These are phyloP conservation scores for Polietes domitor DNA, from an alignment of 2,888 invertebrate species.

Conservation along the genomic window DNA sequence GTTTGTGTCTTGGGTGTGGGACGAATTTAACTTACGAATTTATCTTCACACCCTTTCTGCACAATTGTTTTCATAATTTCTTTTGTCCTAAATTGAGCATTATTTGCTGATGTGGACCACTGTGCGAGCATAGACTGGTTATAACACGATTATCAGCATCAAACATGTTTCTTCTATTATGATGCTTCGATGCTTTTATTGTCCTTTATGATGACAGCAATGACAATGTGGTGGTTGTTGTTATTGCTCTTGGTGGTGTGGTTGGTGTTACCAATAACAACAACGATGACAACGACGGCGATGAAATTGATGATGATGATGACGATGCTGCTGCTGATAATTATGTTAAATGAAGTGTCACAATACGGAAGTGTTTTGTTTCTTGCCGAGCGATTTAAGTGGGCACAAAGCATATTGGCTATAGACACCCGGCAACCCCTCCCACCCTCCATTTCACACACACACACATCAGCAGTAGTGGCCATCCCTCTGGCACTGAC, in stretches of 20 bases:
- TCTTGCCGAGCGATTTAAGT: slow-evolving; percentile 59
- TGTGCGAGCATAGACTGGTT: not conserved
- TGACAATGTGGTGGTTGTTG: slow-evolving; percentile 21
- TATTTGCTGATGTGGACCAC: not conserved
- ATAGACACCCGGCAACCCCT: too few relatives aligned
- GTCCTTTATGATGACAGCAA: slow-evolving; percentile 50
- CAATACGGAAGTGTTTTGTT: slow-evolving; percentile 62
- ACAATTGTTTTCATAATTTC: too few relatives aligned
- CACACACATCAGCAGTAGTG: not conserved
- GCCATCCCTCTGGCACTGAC: not conserved
- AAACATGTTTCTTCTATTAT: slow-evolving; percentile 19
- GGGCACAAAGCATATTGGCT: slow-evolving; percentile 41
- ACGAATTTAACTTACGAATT: too few relatives aligned
- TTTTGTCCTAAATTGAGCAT: too few relatives aligned
- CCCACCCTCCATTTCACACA: too few relatives aligned
- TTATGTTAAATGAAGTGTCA: slow-evolving; percentile 65
- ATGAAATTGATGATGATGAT: slow-evolving; percentile 5
- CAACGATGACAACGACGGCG: slow-evolving; percentile 27
- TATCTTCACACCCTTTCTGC: too few relatives aligned
- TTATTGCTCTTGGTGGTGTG: not conserved
- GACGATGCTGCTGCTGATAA: slow-evolving; percentile 38
- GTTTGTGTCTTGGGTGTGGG: too few relatives aligned
- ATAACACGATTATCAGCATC: slow-evolving; percentile 13
- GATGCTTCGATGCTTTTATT: slow-evolving; percentile 3
- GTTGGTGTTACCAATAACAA: slow-evolving; percentile 2